Base-by-base conservation (phyloP, 2,797 vertebrate species). In the Rhadinocentrus ornatus region DNA sequence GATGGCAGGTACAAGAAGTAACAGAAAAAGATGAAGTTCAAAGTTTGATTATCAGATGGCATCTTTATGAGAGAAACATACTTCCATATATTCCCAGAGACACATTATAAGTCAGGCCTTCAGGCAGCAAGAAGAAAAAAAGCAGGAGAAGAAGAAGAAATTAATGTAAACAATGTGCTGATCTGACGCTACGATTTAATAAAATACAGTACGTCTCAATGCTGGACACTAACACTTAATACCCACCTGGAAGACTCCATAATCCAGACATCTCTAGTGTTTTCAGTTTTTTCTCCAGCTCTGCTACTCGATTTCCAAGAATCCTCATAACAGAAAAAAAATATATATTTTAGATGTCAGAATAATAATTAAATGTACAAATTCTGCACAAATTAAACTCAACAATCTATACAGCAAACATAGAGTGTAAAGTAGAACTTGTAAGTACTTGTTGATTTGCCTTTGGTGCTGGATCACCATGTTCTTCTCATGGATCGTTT, bases 401-500 rank as follows among this genome's bases (percentile, higher is more conserved):
- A 13, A 22, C 29, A 39, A 50, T 44, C 58, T 32, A 24, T 26
- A n/a, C 13, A 34, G 32, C 3, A 15, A 0, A 48, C n/a, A 50
- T n/a, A 20, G 20, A 4, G 48, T 2, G 6, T 32, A 15, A 58
- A 16, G 13, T 13, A 10, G 16, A 24, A 54, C 9, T 9, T 18
- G n/a, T 15, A 29, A 90, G 62, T 95, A 99, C 98, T 97, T 99
- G 95, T 97, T 99, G 82, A 97, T 98, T 89, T 99, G 97, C 2
- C 98, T 95, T 79, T 99, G 98, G 91, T 99, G 98, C 89, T 99
- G 97, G 86, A 99, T 95, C 83, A 99, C 95, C 96, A 99, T 97
- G 91, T 98, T 99, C 90, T 99, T 99, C 92, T 99, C 98, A 0
- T 99, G 98, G 86, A 99, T 98, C 0, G 97, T 99, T 90, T 99